Evolutionary conservation across 1,140 invertebrate species (phyloP).

Genomic region (Macrotrachela quadricornifera): DNA sequence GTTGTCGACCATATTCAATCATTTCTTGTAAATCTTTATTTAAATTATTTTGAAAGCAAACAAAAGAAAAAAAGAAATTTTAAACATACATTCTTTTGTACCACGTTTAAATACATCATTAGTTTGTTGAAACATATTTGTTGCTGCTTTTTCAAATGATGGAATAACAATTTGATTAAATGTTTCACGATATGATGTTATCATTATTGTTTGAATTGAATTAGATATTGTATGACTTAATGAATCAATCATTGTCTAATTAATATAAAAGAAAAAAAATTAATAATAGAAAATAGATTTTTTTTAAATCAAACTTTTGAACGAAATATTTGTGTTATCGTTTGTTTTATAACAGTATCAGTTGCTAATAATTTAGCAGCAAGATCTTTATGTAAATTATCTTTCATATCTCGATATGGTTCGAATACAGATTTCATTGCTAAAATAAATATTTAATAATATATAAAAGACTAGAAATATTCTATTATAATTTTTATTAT

Average conservation of each 20-base stretch:
- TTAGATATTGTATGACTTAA: conserved; percentile 44
- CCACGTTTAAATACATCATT: conserved; percentile 61
- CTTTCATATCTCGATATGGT: too few species aligned
- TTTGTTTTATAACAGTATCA: conserved; percentile 51
- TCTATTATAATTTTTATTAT: too few species aligned
- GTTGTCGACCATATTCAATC: conserved; percentile 27
- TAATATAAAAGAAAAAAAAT: conserved; percentile 9
- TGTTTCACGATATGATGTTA: conserved; percentile 47
- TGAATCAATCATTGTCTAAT: conserved; percentile 47
- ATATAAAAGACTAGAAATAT: too few species aligned
- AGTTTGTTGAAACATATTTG: conserved; percentile 62
- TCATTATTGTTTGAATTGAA: conserved; percentile 42
- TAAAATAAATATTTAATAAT: too few species aligned
- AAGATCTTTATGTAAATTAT: conserved; percentile 29
- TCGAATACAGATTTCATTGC: too few species aligned
- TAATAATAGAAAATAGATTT: conserved; percentile 7
- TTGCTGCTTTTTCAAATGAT: conserved; percentile 56
- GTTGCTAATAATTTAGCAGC: conserved; percentile 44
- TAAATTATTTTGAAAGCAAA: too few species aligned
- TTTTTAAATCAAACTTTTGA: conserved; percentile 42
- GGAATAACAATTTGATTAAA: conserved; percentile 52
- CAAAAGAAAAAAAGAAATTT: too few species aligned
- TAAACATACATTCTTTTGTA: conserved; percentile 59
- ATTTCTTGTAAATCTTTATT: conserved; percentile 32
- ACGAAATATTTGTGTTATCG: conserved; percentile 49